A percentile compares a stretch with the other conserved stretches of the same genome.
phyloP scores from a whole-genome alignment of 2,113 vertebrate species.

The Mesitornis unicolor region DNA sequence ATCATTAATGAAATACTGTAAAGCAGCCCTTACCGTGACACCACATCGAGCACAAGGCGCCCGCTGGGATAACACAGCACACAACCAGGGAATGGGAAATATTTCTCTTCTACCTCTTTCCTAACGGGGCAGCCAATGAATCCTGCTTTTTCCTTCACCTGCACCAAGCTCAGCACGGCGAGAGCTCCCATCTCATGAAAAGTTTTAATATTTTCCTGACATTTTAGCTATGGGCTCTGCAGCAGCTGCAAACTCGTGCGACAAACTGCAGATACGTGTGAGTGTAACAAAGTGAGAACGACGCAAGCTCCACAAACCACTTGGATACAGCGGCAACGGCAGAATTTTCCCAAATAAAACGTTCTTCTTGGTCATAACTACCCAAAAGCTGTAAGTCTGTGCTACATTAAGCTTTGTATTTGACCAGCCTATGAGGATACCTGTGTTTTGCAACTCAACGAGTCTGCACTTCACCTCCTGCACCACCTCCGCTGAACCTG shows the following conservation, averaged over 20 bases:
- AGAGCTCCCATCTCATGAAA: fast-evolving
- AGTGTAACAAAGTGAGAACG: too few relatives aligned
- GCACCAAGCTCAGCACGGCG: fast-evolving
- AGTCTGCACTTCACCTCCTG: neutral
- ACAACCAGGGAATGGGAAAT: neutral
- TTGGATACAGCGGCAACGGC: neutral
- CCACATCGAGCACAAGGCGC: fast-evolving
- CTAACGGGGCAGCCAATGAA: neutral
- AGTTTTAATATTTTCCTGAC: neutral
- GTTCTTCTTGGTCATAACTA: too few relatives aligned
- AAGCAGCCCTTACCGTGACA: neutral
- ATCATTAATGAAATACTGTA: too few relatives aligned
- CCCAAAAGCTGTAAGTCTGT: neutral
- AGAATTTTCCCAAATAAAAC: neutral
- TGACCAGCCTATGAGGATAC: neutral
- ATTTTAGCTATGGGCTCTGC: neutral
- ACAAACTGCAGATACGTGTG: too few relatives aligned
- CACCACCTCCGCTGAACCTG: neutral
- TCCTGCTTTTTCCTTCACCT: neutral
- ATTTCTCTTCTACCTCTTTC: neutral
- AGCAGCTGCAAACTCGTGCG: fast-evolving
- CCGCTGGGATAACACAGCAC: neutral
- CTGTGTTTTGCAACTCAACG: neutral
- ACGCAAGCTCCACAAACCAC: neutral
- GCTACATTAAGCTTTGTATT: neutral